Evolutionary conservation across 1,140 invertebrate species (phyloP), one percentile per base, ranked within the genome.

Genomic region (Heterodera carotae): DNA sequence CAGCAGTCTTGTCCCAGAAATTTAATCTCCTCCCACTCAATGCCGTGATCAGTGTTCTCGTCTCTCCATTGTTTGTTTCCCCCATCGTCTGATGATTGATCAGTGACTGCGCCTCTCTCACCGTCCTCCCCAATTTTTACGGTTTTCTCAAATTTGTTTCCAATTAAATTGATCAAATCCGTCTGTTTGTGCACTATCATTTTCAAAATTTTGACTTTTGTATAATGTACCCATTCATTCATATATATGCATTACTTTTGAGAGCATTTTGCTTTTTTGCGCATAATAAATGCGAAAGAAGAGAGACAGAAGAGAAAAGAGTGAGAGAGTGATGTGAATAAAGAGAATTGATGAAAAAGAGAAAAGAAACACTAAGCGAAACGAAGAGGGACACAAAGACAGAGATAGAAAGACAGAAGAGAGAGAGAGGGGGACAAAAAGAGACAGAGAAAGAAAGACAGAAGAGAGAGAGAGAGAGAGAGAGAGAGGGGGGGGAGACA

Each of bases 241-340:
- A 29, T 25, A 12, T 66, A 27, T 34, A 66, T n/a, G 25, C 31
- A 31, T 56, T 56, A 22, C 12, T 5, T 56, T 43, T 43, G 39
- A 43, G 39, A 10, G 39, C 39, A 43, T 62, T 31, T 62, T 25
- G 60, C n/a, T n/a, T n/a, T n/a, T n/a, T 43, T 2, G 39, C 39
- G 39, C 62, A 66, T 66, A 66, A 66, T 66, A 66, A 66, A 66
- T 66, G 33, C 33, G 29, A 34, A 66, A 34, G 62, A 66, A 66
- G 12, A 62, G 18, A 10, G 22, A 62, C n/a, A 18, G 60, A 29
- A 12, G 29, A 29, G 62, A 66, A n/a, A n/a, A n/a, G n/a, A n/a
- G n/a, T n/a, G 60, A 31, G 29, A 62, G 60, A 62, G 60, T 7
- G 7, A 22, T 15, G n/a, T n/a, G n/a, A n/a, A n/a, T 31, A 22